Percentiles rank a stretch among this genome's conserved stretches.
These are phyloP conservation scores for Lagopus leucura DNA, from an alignment of 2,113 vertebrate species.

Conservation along the genomic window DNA sequence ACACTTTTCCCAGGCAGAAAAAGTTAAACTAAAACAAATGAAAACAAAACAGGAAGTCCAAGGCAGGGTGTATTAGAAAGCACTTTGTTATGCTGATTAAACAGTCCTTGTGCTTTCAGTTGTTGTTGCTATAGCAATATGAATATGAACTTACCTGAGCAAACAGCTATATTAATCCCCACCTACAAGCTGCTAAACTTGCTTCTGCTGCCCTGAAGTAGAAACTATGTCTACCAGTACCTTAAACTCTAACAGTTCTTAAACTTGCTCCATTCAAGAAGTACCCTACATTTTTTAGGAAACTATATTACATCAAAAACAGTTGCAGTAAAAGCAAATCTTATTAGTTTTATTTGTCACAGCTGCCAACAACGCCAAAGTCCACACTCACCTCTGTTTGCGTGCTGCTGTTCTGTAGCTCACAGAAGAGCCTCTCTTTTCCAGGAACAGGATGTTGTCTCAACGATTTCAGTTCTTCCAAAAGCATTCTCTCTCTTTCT, in stretches of 20 bases:
- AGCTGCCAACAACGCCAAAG: constrained; percentile 54
- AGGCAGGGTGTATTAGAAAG: constrained; percentile 32
- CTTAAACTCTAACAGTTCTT: background rate
- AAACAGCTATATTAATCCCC: background rate
- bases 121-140: constrained; percentile 82
- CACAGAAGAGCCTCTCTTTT: constrained; percentile 69
- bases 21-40: background rate
- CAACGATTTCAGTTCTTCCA: constrained; percentile 80
- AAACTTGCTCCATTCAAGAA: background rate
- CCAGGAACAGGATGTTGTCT: constrained; percentile 69
- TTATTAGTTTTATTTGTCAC: background rate
- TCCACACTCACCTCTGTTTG: constrained; percentile 83
- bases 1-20: background rate
- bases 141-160: constrained; percentile 67
- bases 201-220: constrained; percentile 45
- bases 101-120: constrained; percentile 34
- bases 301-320: constrained; percentile 1
- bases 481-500: constrained; percentile 82
- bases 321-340: constrained; percentile 17
- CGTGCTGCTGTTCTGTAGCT: constrained; percentile 77
- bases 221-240: background rate
- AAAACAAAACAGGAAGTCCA: constrained; percentile 23
- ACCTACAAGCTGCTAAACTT: background rate
- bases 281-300: background rate
- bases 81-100: constrained; percentile 52